Evolutionary conservation across 2,797 vertebrate species (phyloP), one percentile per base, ranked within the genome.

Genomic region (Gambelia wislizenii): DNA sequence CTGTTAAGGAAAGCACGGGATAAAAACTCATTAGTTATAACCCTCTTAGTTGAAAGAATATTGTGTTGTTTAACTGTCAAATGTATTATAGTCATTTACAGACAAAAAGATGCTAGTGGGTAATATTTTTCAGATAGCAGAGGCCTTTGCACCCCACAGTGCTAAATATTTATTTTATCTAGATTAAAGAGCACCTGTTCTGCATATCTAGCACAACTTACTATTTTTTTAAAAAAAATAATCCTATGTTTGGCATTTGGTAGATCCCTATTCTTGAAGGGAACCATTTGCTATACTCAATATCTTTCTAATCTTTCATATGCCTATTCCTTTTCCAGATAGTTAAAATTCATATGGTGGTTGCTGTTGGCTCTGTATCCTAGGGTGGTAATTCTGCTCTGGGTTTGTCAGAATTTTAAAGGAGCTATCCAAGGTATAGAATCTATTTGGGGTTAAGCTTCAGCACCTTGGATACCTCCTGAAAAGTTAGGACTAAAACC

Each of bases 1-100:
- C 98, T 99, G 95, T 44, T 75, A 76, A 81, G 76, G 49, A n/a
- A 69, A 84, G n/a, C 2, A 27, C 6, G 42, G 56, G 85, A 64
- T 30, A 54, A 54, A 56, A 86, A 56, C 36, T 22, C 1, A n/a
- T n/a, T 4, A 0, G 88, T 96, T 94, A 94, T 79, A 85, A 82
- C n/a, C 30, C 30, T 67, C n/a, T 84, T 83, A 87, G 30, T 25
- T 61, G 52, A 79, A 39, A 59, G 75, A 30, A 61, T 42, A 0
- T 0, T 8, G 49, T 78, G 64, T 30, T 75, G 20, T 25, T 13
- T 84, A 61, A 80, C 49, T 84, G 85, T 80, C 42, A 92, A 49
- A 70, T 49, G 1, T 27, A 78, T 2, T 3, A 0, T 1, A 1
- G 75, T 91, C 39, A 22, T 64, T 44, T 90, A 12, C 0, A 27